Conservation (phyloP, 1,140 invertebrate species). For the Heliothis subflexa region DNA sequence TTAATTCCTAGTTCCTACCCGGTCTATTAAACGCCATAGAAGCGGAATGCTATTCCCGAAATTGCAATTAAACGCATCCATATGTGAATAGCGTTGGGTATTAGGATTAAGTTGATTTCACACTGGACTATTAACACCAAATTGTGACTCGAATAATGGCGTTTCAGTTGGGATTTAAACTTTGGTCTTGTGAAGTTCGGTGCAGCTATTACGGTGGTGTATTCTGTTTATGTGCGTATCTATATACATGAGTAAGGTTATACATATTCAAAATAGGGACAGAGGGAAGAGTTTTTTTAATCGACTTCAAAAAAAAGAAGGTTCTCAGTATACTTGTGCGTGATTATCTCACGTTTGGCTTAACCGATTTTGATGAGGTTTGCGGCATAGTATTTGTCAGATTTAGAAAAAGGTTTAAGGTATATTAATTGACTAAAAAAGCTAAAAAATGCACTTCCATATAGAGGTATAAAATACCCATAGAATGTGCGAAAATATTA, state of each 20-base stretch:
- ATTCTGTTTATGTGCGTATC: neutral
- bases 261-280: no score
- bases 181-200: neutral
- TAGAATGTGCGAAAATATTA: no score
- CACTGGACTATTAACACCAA: constrained; percentile 21
- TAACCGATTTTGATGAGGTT: no score
- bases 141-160: neutral
- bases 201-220: neutral
- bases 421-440: no score
- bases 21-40: constrained; percentile 21
- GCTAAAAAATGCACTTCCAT: no score
- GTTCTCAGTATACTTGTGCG: no score
- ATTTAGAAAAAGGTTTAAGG: no score
- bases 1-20: constrained; percentile 11
- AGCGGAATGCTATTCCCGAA: constrained; percentile 35
- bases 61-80: constrained; percentile 33
- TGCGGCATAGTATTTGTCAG: no score
- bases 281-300: no score
- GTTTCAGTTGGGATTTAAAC: neutral
- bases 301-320: no score
- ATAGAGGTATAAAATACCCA: no score
- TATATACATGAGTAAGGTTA: neutral
- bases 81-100: constrained; percentile 2
- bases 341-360: no score
- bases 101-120: constrained; percentile 31